phyloP scores from a whole-genome alignment of 2,113 vertebrate species.

The Herpailurus yagouaroundi region DNA sequence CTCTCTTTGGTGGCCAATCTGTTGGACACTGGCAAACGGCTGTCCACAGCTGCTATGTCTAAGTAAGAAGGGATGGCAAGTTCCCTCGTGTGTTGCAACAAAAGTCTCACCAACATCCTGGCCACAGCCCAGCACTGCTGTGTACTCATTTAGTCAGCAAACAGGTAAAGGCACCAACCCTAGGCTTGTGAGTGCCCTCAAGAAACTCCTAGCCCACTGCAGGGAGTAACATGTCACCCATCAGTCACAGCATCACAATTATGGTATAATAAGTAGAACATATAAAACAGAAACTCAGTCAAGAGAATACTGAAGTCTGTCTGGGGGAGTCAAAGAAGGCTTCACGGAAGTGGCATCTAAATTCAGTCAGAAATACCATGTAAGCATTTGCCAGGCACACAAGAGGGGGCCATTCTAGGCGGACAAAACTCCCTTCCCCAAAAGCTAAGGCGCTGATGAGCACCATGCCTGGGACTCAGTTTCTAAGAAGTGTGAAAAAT shows the following conservation, averaged over 20 bases:
- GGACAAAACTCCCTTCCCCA: background rate
- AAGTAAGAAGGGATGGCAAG: background rate
- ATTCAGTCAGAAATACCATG: background rate
- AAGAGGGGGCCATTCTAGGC: background rate
- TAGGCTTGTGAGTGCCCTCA: fast-evolving
- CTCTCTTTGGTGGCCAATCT: constrained; percentile 46
- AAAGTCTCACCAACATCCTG: background rate
- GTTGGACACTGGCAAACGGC: constrained; percentile 2
- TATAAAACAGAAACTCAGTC: background rate
- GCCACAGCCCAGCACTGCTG: background rate
- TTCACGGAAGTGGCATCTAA: background rate
- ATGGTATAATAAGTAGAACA: background rate
- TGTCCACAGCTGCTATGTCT: background rate
- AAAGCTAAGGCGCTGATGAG: background rate
- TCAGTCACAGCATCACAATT: background rate
- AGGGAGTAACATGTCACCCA: background rate
- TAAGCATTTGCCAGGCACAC: background rate
- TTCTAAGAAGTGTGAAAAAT: background rate
- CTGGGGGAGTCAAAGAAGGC: background rate
- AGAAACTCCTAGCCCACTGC: background rate
- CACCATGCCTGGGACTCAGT: background rate
- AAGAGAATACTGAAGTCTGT: background rate
- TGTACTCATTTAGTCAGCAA: background rate
- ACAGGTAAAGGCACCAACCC: background rate
- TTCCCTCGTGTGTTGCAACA: background rate